Conservation (phyloP, 2,797 vertebrate genomes). For the Falco concolor region DNA sequence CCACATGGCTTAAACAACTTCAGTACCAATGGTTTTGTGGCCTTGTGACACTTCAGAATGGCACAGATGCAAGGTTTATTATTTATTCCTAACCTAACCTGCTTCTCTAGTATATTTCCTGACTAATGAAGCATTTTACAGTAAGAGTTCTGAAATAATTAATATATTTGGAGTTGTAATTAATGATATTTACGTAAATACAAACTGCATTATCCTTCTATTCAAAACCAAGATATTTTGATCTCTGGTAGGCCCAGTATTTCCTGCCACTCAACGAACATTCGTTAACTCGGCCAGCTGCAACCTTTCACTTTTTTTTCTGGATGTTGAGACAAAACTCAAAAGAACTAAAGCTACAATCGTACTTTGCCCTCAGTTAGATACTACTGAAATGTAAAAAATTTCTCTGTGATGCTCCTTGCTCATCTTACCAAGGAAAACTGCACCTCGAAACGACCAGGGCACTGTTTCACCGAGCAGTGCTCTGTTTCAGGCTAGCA, state of each 20-base stretch:
- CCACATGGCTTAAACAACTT: not conserved
- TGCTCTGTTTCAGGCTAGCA: not conserved
- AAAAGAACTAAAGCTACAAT: not conserved
- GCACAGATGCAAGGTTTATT: not conserved
- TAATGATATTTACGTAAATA: not conserved
- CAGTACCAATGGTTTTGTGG: not conserved
- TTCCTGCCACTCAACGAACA: not conserved
- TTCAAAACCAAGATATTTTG: not conserved
- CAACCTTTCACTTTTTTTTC: rapidly evolving
- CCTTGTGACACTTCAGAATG: not conserved
- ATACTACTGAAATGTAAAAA: not conserved
- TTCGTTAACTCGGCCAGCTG: rapidly evolving
- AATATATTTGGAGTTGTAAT: not conserved
- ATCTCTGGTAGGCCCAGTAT: not conserved
- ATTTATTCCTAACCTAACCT: not conserved
- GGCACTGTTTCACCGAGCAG: not conserved
- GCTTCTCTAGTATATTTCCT: not conserved
- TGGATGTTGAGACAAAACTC: not conserved
- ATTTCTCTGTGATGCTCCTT: not conserved
- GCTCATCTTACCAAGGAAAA: not conserved
- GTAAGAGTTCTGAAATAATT: not conserved
- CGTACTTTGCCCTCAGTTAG: not conserved
- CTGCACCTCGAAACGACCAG: rapidly evolving
- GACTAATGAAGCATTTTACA: not conserved
- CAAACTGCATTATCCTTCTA: not conserved